Evolutionary conservation across 2,797 vertebrate species (phyloP), one percentile per base, ranked within the genome.

Genomic region (Sciaenops ocellatus): DNA sequence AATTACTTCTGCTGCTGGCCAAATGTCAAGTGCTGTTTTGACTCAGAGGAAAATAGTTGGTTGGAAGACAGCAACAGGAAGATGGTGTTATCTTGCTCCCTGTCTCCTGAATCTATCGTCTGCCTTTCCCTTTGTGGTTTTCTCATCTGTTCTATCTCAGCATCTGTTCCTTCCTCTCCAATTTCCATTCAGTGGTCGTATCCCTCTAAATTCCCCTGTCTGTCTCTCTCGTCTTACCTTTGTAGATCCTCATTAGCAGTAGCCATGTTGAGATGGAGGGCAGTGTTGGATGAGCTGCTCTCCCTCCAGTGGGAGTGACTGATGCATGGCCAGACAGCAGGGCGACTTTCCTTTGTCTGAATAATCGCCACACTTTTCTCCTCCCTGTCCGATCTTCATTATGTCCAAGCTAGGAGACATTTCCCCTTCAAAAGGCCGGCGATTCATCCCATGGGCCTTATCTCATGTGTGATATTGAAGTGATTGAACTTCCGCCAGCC

Each of bases 11-110:
- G 61, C 63, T 38, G 60, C 71, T 30, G 75, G 79, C 73, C 66
- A 87, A 85, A 90, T 84, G 84, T 90, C 87, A 88, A 81, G 69
- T 51, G 68, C 26, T 66, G 65, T 74, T 85, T 80, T 76, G 60
- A 73, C 47, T 74, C 41, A 0, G 70, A 72, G 71, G 72, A 68
- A 74, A 83, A 86, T 69, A 78, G 74, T 65, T 52, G 65, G 38
- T 68, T 76, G 71, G n/a, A n/a, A n/a, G n/a, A n/a, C n/a, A n/a
- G n/a, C 54, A 76, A 50, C n/a, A 61, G 61, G 55, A 62, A 50
- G 48, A 69, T 70, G 38, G 73, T 18, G 48, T 69, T 78, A 76
- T 70, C 42, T 76, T 15, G 5, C 16, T 24, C 48, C 18, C 30
- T 26, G 52, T 60, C 57, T 61, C 59, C 38, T 48, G 30, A 74